Base-by-base conservation (phyloP, 2,888 invertebrate species). In the Rapana venosa region DNA sequence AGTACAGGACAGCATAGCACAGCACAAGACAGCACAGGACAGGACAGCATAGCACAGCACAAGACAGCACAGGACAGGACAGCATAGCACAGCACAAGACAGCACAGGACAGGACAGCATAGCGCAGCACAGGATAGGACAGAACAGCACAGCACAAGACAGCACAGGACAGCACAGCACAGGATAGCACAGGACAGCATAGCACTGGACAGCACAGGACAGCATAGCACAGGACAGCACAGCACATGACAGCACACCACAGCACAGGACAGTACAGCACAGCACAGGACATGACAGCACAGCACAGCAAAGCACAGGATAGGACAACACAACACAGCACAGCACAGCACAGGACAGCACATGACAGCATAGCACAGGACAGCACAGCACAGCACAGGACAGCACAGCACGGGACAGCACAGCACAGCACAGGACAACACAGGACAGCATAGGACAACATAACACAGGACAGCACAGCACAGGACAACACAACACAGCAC, bases 1-100 rank as follows among this genome's bases (percentile, higher is more conserved):
- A 83, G 83, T 35, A 83, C 83, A 83, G 83, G 36, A 83, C 47
- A 83, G 15, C 13, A 35, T 26, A 83, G 35, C 35, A 83, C 47
- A 83, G 26, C 83, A 83, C 15, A 47, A 35, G 5, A 83, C 47
- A 83, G 83, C 36, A 83, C 47, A 83, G 47, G 36, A 83, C 1
- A 83, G 35, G 5, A 83, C 47, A 83, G 17, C 83, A 35, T 26
- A 83, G 35, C 13, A 83, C 47, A 83, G 13, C 47, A 83, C 47
- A 83, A 35, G 26, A 74, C n/a, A 74, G n/a, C n/a, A 74, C 74
- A 74, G 74, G 22, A 74, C 74, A 74, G 22, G 26, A 74, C 74
- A 74, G 22, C 74, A 74, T n/a, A 74, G 30, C 74, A 74, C n/a
- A 74, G 30, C 74, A 74, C 22, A 74, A 11, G 2, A 74, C 74